Evolutionary conservation across 2,888 invertebrate species (phyloP).

Genomic region (Andrena trimmerana): DNA sequence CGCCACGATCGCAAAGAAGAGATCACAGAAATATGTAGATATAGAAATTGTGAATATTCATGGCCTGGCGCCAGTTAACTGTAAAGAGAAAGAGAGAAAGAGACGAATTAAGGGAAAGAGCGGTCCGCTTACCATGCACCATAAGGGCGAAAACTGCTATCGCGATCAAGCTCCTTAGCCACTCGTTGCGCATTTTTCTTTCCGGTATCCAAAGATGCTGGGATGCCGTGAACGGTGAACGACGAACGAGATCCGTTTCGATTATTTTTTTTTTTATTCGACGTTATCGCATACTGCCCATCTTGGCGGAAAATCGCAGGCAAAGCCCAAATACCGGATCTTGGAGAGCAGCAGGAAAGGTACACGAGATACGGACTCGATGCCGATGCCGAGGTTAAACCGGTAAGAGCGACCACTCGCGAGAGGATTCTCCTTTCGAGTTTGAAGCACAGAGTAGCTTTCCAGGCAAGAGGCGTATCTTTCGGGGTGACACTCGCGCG

Average conservation of each 20-base stretch:
- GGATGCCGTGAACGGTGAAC: constrained; percentile 36
- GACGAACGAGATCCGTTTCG: constrained; percentile 33
- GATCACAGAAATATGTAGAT: too few species aligned
- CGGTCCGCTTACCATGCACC: constrained; percentile 62
- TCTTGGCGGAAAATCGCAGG: neutral
- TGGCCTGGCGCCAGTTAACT: neutral
- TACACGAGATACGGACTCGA: constrained; percentile 2
- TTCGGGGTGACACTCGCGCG: constrained; percentile 53
- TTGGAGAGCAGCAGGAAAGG: neutral
- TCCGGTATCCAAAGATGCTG: constrained; percentile 35
- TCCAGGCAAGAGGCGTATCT: constrained; percentile 57
- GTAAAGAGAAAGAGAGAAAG: neutral
- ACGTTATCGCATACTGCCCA: constrained; percentile 29
- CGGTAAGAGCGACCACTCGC: constrained; percentile 49
- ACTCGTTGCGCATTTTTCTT: constrained; percentile 63
- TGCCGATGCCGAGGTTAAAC: constrained; percentile 37
- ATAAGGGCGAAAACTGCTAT: constrained; percentile 66
- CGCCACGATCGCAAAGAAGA: too few species aligned
- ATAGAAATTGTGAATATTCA: too few species aligned
- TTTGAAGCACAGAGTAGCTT: constrained; percentile 50
- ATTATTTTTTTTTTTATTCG: neutral
- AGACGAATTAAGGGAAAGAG: neutral
- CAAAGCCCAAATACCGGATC: neutral
- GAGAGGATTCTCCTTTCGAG: constrained; percentile 51
- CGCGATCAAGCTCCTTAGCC: constrained; percentile 63